Base-by-base conservation (phyloP, 2,888 invertebrate genomes). In the Pollenia griseotomentosa region DNA sequence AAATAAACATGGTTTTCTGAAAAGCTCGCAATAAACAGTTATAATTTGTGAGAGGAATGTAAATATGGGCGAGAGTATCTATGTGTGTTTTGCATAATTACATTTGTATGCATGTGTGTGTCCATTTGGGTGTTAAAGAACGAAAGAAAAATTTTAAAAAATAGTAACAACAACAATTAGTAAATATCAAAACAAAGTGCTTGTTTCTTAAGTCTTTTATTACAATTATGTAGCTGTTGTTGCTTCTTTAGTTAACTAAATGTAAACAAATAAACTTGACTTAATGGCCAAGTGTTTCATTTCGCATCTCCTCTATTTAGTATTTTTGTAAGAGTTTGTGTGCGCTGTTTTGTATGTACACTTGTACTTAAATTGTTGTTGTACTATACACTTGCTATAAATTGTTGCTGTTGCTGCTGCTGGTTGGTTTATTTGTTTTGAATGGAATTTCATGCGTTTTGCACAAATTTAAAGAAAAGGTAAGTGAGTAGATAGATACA, bases 361-460 rank as follows among this genome's bases (percentile, higher is more conserved):
- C 53, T 42, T 77, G 68, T 66, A 44, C 33, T 40, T 42, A 23
- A 12, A 33, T 80, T 80, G 19, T 48, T 65, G 63, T 57, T 48
- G 68, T 74, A 66, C 61, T 48, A 63, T 74, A 66, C 66, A 63
- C 61, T 57, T 81, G 81, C 46, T 80, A 74, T 23, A 40, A 80
- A 79, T 46, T 79, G 77, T 33, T 33, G 19, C 57, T 51, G 59
- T n/a, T n/a, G 2, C 65, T 81, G 71, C 57, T 51, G 59, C 33
- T 12, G 33, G 70, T 68, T 79, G 10, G 12, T 48, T 78, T 73
- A 63, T 66, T 74, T 73, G 23, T 83, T 75, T 51, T 81, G 78
- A 86, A 88, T 51, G 83, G 78, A 86, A 88, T 85, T 84, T 85
- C 70, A 84, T 81, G 77, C 87, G 73, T 81, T 83, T 84, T 87